Evolutionary conservation across 2,113 vertebrate genomes (phyloP), one percentile per base, ranked within the genome.

Genomic region (Hylia prasina): DNA sequence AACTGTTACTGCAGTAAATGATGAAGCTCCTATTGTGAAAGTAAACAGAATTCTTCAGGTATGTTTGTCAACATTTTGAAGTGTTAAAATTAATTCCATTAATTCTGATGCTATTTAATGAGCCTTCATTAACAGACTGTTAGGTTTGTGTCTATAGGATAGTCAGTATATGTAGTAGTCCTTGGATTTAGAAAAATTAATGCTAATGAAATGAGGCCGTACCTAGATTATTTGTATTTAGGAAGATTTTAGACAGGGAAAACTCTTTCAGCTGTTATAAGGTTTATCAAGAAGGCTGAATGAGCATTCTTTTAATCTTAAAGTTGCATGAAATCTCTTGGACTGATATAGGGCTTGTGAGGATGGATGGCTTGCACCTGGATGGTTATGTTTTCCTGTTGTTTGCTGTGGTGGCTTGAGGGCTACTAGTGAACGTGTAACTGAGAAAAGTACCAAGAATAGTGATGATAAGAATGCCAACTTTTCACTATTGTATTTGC

Each of bases 1-100:
- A 94, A 98, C 97, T 45, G 73, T 99, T 91, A 97, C 90, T 85
- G 96, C 98, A 84, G 93, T 99, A 95, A 99, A 99, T 71, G 99
- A 99, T 45, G 98, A 99, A 95, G 85, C 95, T 97, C 99, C 99
- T 40, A 91, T 98, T 82, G 97, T 99, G 93, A 98, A 96, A 73
- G 96, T 97, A 95, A 99, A 99, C 98, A 98, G 97, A 94, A 97
- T 99, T 94, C 98, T 99, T 90, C 98, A 89, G 98, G 99, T 99
- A 98, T 98, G 98, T 98, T 83, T 82, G 71, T 51, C 8, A 40
- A 35, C 40, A 66, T 91, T 95, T 88, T 47, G 35, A 77, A 60
- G 15, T 47, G 15, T 57, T 82, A 28, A 79, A 70, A 53, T 81
- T n/a, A 33, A 60, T 80, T 70, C 19, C 30, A 27, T 44, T 75